A percentile compares a stretch with the other conserved stretches of the same genome.
Conservation (phyloP, 2,888 invertebrate genomes). For the Sycophila texana region DNA sequence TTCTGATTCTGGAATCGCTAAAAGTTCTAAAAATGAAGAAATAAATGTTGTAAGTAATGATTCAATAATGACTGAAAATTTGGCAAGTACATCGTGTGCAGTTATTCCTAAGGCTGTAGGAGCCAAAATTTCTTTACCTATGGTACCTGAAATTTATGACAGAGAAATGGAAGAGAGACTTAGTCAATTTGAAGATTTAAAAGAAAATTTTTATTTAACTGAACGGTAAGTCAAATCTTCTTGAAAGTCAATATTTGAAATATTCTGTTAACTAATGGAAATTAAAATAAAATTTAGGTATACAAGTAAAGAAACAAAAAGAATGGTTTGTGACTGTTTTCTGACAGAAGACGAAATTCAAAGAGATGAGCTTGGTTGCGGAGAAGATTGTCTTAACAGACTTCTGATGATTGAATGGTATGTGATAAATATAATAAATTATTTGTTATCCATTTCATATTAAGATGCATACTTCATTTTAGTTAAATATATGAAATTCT, state of each 20-base stretch:
- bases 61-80: neutral
- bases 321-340: conserved; percentile 97
- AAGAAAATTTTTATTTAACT: conserved; percentile 90
- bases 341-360: conserved; percentile 91
- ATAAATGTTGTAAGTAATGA: conserved; percentile 15
- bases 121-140: conserved; percentile 69
- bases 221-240: conserved; percentile 79
- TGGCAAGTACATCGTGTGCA: conserved; percentile 22
- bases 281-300: conserved; percentile 73
- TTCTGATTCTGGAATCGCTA: conserved; percentile 14
- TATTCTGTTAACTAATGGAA: neutral
- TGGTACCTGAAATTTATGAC: conserved; percentile 77
- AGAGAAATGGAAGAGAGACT: conserved; percentile 80
- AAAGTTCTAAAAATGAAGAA: conserved; percentile 12
- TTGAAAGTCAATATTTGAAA: neutral
- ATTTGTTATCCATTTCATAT: no score
- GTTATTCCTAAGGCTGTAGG: conserved; percentile 65
- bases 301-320: conserved; percentile 91
- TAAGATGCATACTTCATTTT: no score
- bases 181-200: conserved; percentile 87
- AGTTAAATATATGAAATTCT: no score
- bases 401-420: conserved; percentile 99
- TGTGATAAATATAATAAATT: conserved; percentile 59
- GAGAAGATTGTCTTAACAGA: conserved; percentile 96
- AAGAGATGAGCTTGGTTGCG: conserved; percentile 91